Conservation (phyloP, 2,888 invertebrate species). For the Mesopsocus fuscifrons region DNA sequence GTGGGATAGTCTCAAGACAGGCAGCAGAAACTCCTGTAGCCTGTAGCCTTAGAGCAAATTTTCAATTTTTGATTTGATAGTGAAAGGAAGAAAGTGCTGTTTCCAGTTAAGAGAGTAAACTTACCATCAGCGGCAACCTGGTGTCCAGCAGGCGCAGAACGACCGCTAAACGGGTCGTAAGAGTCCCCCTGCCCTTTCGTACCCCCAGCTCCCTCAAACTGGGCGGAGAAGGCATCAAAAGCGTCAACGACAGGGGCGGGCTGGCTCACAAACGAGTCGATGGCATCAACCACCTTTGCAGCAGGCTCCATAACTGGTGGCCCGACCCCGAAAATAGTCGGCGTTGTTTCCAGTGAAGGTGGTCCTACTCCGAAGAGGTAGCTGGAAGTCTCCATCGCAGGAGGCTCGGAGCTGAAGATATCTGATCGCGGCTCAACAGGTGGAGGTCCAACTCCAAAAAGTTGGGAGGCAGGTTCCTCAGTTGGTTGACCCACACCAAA, state of each 20-base stretch:
- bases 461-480: too few species aligned
- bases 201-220: conserved; percentile 50
- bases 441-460: too few species aligned
- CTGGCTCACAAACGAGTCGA: not conserved
- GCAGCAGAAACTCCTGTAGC: too few species aligned
- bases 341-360: too few species aligned
- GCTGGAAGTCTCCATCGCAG: conserved; percentile 13
- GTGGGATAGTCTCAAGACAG: too few species aligned
- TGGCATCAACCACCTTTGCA: not conserved
- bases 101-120: not conserved
- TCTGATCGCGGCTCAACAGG: too few species aligned
- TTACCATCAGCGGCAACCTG: conserved; percentile 20
- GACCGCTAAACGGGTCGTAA: conserved; percentile 27
- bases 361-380: too few species aligned
- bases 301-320: conserved; percentile 15
- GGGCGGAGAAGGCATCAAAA: conserved; percentile 78
- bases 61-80: too few species aligned
- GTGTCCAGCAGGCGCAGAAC: conserved; percentile 33
- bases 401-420: conserved; percentile 9
- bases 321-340: conserved; percentile 15
- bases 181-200: conserved; percentile 21
- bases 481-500: too few species aligned
- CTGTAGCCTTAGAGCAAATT: too few species aligned
- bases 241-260: conserved; percentile 30
- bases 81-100: too few species aligned